phyloP scores from a whole-genome alignment of 2,797 vertebrate genomes.

The Artibeus jamaicensis region DNA sequence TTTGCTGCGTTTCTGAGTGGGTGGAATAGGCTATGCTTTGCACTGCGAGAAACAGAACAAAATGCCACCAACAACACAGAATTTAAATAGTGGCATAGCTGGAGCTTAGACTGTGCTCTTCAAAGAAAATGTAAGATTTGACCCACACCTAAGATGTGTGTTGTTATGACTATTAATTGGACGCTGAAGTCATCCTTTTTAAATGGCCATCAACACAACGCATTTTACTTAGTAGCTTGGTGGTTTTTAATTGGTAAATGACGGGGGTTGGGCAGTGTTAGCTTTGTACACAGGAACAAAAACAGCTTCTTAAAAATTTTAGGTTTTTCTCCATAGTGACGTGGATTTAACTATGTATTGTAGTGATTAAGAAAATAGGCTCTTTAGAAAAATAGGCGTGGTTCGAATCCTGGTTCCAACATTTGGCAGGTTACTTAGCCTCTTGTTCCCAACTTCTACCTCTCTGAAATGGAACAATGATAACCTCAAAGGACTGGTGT shows the following conservation, averaged over 20 bases:
- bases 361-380: neutral
- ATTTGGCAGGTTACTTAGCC: neutral
- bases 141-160: neutral
- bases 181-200: neutral
- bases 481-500: fast-evolving
- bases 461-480: neutral
- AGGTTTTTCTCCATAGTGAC: neutral
- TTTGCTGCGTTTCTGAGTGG: constrained; percentile 46
- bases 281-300: neutral
- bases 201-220: neutral
- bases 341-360: neutral
- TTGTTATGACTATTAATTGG: neutral
- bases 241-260: neutral
- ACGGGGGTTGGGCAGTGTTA: neutral
- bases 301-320: neutral
- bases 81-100: constrained; percentile 38
- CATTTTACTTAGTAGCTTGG: neutral
- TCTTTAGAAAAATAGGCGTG: neutral
- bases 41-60: constrained; percentile 59
- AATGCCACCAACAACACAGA: constrained; percentile 46
- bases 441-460: neutral
- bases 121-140: constrained; percentile 46
- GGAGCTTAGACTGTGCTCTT: neutral
- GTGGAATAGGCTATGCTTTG: constrained; percentile 52
- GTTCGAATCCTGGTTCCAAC: neutral